These are phyloP conservation scores for Dynastes grantii DNA, from an alignment of 2,888 invertebrate species.

Conservation along the genomic window DNA sequence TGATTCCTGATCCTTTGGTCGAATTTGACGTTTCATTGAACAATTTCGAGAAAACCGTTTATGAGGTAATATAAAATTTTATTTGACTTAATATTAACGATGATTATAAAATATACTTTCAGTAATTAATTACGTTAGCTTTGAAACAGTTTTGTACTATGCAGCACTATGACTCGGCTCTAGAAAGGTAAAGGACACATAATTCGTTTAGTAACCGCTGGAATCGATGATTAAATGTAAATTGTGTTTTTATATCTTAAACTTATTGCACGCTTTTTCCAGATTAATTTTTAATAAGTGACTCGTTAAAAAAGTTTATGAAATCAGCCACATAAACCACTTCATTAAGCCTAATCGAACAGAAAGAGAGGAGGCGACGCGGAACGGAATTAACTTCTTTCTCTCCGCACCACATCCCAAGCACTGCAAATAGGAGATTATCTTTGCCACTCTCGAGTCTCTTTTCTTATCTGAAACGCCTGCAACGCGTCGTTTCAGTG, in stretches of 20 bases:
- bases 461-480: slow-evolving; percentile 41
- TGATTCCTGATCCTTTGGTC: too few species aligned
- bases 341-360: slow-evolving; percentile 45
- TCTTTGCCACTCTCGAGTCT: slow-evolving; percentile 35
- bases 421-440: slow-evolving; percentile 44
- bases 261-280: not conserved
- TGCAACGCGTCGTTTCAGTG: slow-evolving; percentile 55
- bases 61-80: too few species aligned
- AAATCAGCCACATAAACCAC: slow-evolving; percentile 31
- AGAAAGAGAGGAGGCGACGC: slow-evolving; percentile 5
- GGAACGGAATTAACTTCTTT: slow-evolving; percentile 29
- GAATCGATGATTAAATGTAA: not conserved
- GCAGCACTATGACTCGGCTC: too few species aligned
- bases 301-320: slow-evolving; percentile 23
- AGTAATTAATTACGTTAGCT: too few species aligned
- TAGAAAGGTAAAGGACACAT: not conserved
- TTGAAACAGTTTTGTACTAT: too few species aligned
- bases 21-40: too few species aligned
- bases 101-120: too few species aligned
- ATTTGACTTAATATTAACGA: too few species aligned
- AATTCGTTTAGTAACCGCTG: too few species aligned
- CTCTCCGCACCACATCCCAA: slow-evolving; percentile 12
- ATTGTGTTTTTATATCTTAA: slow-evolving; percentile 10
- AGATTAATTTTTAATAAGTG: slow-evolving; percentile 11
- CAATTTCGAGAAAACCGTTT: too few species aligned